phyloP scores from a whole-genome alignment of 2,888 invertebrate genomes.

The Sminthurides aquaticus region DNA sequence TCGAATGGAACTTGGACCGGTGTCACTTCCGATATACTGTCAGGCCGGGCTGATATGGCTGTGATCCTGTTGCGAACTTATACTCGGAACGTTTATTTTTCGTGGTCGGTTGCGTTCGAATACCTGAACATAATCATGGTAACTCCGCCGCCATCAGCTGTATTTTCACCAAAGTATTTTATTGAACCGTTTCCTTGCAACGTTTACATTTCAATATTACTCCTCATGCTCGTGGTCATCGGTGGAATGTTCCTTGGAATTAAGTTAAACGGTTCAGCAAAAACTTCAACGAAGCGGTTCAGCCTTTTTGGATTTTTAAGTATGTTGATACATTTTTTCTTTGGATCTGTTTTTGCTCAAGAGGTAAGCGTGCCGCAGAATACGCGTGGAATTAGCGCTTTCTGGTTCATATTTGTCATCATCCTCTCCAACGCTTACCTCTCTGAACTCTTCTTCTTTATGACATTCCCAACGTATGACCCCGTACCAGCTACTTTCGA shows the following conservation, averaged over 20 bases:
- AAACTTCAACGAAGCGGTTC: not conserved
- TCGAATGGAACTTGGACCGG: constrained; percentile 1
- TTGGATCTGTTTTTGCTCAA: not conserved
- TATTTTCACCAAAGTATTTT: not conserved
- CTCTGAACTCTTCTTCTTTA: not conserved
- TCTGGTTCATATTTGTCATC: not conserved
- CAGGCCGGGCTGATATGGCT: not conserved
- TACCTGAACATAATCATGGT: not conserved
- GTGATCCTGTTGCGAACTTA: not conserved
- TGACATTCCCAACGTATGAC: not conserved
- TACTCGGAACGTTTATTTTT: not conserved
- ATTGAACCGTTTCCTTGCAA: not conserved
- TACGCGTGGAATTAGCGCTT: not conserved
- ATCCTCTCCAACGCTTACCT: not conserved
- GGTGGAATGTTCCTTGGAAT: not conserved
- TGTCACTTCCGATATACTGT: not conserved
- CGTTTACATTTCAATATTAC: not conserved
- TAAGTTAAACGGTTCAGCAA: not conserved
- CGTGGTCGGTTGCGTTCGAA: not conserved
- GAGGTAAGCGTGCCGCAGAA: not conserved
- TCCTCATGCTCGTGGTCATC: not conserved
- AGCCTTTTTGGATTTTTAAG: not conserved
- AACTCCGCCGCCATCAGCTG: not conserved
- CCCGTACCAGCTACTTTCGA: not conserved
- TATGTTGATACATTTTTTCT: not conserved